Evolutionary conservation across 30 jellyfish, hydroid and myxozoan species (phyloP).

Genomic region (Morbakka virulenta): DNA sequence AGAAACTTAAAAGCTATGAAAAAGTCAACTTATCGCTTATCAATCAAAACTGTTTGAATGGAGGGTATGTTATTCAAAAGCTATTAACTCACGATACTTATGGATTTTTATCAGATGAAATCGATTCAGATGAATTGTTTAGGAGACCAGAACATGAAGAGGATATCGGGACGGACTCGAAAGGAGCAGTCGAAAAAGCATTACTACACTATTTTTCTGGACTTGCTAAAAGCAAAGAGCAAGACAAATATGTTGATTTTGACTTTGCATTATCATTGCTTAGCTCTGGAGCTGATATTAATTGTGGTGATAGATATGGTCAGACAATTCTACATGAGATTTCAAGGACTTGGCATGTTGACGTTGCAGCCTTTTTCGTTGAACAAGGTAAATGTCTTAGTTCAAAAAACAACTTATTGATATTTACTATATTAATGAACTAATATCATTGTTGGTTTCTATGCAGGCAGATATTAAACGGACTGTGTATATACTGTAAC

Average conservation of each 20-base stretch:
- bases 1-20: neutral
- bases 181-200: conserved; percentile 13
- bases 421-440: no score
- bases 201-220: conserved; percentile 42
- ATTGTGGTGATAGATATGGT: conserved; percentile 57
- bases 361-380: conserved; percentile 62
- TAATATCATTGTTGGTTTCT: no score
- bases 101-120: neutral
- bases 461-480: no score
- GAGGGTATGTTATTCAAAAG: neutral
- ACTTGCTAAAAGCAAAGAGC: conserved; percentile 38
- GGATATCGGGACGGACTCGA: neutral
- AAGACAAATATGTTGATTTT: conserved; percentile 30
- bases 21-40: no score
- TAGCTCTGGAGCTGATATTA: conserved; percentile 59
- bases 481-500: no score
- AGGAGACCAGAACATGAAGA: neutral
- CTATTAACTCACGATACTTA: neutral
- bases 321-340: conserved; percentile 75
- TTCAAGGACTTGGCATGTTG: conserved; percentile 78
- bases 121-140: neutral
- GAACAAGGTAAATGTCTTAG: conserved; percentile 52
- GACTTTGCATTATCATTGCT: conserved; percentile 26
- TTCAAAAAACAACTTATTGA: no score
- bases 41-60: neutral